Base-by-base conservation (phyloP, 1,140 invertebrate species). In the Heliconius melpomene region DNA sequence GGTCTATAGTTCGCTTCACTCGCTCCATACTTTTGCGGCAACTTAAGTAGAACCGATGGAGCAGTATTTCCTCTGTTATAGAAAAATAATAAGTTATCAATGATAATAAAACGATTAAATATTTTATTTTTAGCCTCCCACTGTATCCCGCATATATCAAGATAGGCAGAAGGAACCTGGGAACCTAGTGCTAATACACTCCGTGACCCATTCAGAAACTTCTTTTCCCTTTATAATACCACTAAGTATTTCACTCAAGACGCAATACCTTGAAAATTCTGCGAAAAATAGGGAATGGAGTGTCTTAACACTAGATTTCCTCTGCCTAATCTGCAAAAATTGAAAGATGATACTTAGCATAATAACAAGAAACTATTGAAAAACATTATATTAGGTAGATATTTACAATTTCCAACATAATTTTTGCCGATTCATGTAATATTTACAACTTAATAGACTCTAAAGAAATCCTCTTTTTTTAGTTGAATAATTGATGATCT, bases 1-100 rank as follows among this genome's bases (percentile, higher is more conserved):
- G 85, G 79, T 96, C 95, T 78, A 97, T 96, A 75, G 96, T 95
- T 11, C 89, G 87, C 88, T 96, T 96, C 0, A 96, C 95, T 16
- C 95, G 91, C 74, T 96, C 95, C 11, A 96, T 79, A 82, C 96
- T 95, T 79, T 91, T 87, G 74, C 87, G 88, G 77, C 95, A 95
- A 86, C 93, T 94, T 74, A 92, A 88, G 66, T 96, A 88, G 86
- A 95, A 96, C 73, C 94, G 84, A 84, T 88, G 86, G 73, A 96
- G 84, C 78, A 96, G 86, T 74, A 95, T 83, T 83, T 96, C 95
- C 83, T 95, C 95, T 96, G 87, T 66, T 66, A 26, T 7, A 29
- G 26, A 29, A 66, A 66, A 66, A 66, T 6, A 6, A 66, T 23
- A 57, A 57, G 9, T 57, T 23, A 57, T 36, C 32, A 36, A 36